phyloP scores from a whole-genome alignment of 2,797 vertebrate genomes.

The Sebastes vulpes region DNA sequence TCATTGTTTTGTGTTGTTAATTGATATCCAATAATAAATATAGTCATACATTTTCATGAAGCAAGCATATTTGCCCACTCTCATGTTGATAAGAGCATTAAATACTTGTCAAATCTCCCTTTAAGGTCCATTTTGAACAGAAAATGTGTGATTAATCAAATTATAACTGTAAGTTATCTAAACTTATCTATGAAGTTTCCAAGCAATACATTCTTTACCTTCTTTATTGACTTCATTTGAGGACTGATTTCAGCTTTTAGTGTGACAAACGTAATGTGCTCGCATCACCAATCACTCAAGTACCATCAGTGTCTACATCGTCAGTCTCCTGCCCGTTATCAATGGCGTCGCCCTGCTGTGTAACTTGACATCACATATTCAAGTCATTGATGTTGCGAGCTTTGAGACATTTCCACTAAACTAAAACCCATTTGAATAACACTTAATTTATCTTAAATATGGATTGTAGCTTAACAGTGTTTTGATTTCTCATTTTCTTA shows the following conservation, averaged over 20 bases:
- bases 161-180: not conserved
- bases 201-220: not conserved
- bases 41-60: too few species aligned
- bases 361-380: conserved; percentile 38
- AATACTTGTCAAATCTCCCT: too few species aligned
- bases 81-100: too few species aligned
- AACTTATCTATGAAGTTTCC: not conserved
- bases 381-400: conserved; percentile 30
- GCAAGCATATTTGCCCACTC: too few species aligned
- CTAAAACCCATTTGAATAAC: conserved; percentile 32
- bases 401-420: conserved; percentile 21
- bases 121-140: too few species aligned
- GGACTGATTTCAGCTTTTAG: not conserved
- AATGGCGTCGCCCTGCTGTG: not conserved
- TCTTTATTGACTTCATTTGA: not conserved
- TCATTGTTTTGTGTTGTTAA: too few species aligned
- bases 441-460: conserved; percentile 46
- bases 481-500: conserved; percentile 60
- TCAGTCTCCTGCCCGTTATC: conserved; percentile 13
- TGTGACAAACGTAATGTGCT: not conserved
- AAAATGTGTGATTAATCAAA: not conserved
- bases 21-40: too few species aligned
- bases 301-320: not conserved
- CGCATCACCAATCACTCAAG: not conserved
- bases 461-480: conserved; percentile 38